These are phyloP conservation scores for Rhynchopsitta pachyrhyncha DNA, from an alignment of 2,113 vertebrate species.

Conservation along the genomic window DNA sequence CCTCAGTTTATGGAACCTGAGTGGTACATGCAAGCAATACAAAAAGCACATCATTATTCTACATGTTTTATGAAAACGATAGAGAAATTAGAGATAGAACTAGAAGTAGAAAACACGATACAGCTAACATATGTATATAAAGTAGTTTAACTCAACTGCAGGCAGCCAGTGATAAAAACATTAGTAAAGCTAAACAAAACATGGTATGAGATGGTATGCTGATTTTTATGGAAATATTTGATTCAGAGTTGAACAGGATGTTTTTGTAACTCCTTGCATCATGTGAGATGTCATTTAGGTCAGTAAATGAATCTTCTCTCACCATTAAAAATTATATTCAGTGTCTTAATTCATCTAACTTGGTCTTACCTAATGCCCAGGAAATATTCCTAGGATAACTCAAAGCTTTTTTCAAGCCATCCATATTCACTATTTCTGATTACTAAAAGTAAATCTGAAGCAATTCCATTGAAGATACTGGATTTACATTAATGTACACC, in stretches of 20 bases:
- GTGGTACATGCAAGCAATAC: neutral
- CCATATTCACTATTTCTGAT: neutral
- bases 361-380: neutral
- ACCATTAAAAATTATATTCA: neutral
- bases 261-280: neutral
- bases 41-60: neutral
- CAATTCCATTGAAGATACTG: neutral
- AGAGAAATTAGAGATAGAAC: neutral
- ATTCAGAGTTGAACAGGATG: neutral
- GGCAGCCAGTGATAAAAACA: neutral
- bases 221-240: neutral
- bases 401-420: neutral
- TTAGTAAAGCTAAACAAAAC: neutral
- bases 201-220: neutral
- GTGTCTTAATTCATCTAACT: neutral
- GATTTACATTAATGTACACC: neutral
- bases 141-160: neutral
- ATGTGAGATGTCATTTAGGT: neutral
- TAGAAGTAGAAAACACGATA: neutral
- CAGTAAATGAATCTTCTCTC: neutral
- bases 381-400: neutral
- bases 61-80: neutral
- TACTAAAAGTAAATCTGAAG: neutral
- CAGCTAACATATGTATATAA: neutral
- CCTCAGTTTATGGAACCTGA: neutral